Percentiles rank a stretch among this genome's conserved stretches.
Conservation (phyloP, 1,140 invertebrate genomes). For the Plectus sambesii region DNA sequence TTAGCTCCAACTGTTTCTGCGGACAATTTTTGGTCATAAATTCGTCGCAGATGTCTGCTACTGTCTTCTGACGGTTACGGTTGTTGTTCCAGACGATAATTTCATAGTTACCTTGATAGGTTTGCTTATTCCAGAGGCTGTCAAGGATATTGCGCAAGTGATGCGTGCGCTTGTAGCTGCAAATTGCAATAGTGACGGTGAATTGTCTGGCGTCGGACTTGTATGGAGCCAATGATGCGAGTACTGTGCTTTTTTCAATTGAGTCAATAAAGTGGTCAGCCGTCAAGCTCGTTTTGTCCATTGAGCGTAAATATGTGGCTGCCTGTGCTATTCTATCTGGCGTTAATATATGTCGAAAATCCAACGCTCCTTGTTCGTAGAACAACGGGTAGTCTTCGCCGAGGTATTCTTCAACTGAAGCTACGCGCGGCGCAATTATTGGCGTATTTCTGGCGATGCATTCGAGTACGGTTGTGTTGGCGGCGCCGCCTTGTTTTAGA, state of each 20-base stretch:
- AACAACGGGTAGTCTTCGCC: neutral
- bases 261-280: neutral
- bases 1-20: neutral
- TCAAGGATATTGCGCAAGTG: neutral
- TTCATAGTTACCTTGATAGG: neutral
- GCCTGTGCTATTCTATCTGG: neutral
- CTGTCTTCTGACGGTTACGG: neutral
- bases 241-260: neutral
- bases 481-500: neutral
- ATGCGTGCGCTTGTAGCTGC: neutral
- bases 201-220: neutral
- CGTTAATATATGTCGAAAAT: neutral
- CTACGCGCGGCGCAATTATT: neutral
- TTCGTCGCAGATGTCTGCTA: too few species aligned
- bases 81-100: slow-evolving; percentile 1
- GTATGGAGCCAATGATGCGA: neutral
- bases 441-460: neutral
- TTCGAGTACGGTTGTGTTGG: neutral
- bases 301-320: neutral
- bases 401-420: neutral
- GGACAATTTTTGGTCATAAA: neutral
- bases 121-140: neutral
- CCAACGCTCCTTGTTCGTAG: too few species aligned
- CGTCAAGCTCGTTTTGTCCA: neutral
- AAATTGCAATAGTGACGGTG: neutral